These are phyloP conservation scores for Antrozous pallidus DNA, from an alignment of 2,797 vertebrate genomes.

Conservation along the genomic window DNA sequence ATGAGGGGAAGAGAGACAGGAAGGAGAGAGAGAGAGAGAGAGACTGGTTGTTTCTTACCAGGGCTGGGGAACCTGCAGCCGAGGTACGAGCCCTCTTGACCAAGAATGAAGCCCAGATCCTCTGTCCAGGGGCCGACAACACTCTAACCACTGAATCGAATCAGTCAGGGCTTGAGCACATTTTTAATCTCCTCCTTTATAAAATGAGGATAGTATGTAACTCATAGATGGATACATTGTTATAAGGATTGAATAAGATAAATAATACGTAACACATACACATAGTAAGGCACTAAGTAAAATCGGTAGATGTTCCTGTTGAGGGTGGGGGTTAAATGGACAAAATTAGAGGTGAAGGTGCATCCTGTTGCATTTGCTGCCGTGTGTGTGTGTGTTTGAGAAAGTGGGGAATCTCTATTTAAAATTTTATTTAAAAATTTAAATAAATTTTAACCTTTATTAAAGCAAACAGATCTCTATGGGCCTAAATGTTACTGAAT, in stretches of 20 bases:
- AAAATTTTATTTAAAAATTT: no score
- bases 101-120: not conserved
- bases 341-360: conserved; percentile 8
- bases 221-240: not conserved
- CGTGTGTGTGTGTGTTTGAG: not conserved
- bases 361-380: not conserved
- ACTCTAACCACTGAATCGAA: no score
- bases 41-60: not conserved
- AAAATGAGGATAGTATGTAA: not conserved
- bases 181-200: not conserved
- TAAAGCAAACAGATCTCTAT: conserved; percentile 4
- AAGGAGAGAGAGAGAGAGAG: not conserved
- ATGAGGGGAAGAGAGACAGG: not conserved
- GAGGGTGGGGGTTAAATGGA: not conserved
- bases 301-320: not conserved
- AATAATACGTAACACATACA: not conserved
- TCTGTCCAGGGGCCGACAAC: no score
- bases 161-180: not conserved
- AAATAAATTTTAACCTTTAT: conserved; percentile 9
- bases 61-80: not conserved
- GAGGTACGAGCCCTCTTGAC: not conserved
- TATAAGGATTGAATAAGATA: not conserved
- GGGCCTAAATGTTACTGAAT: not conserved
- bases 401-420: not conserved
- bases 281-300: not conserved